A percentile compares a stretch with the other conserved stretches of the same genome.
Conservation (phyloP, 2,113 vertebrate species). For the Nestor notabilis region DNA sequence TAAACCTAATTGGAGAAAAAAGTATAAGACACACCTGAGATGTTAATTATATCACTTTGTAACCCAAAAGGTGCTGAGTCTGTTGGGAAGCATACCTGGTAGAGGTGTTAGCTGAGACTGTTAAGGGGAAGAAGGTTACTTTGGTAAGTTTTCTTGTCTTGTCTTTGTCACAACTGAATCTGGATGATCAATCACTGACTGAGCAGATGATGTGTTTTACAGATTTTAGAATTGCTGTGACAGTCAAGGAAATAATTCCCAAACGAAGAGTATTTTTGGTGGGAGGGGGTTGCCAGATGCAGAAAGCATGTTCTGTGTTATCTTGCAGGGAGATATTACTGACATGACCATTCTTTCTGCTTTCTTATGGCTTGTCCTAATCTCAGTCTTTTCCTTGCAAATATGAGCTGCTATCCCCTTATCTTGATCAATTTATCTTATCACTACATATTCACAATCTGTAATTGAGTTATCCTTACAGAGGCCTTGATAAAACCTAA, state of each 20-base stretch:
- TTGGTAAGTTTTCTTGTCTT: neutral
- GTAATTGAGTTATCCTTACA: neutral
- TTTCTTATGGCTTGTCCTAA: neutral
- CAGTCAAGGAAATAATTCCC: neutral
- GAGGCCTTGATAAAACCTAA: neutral
- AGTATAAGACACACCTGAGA: neutral
- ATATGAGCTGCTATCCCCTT: neutral
- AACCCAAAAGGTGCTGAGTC: neutral
- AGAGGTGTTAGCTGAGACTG: neutral
- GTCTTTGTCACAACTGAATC: neutral
- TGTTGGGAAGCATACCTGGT: neutral
- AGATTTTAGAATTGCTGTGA: neutral
- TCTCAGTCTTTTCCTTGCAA: neutral
- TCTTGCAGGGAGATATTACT: neutral
- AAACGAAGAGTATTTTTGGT: neutral
- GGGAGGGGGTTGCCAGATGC: neutral
- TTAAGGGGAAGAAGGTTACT: accelerated
- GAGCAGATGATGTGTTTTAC: neutral
- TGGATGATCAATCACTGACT: neutral
- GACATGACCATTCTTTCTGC: neutral
- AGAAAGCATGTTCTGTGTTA: neutral
- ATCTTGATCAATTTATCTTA: neutral
- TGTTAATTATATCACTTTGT: neutral
- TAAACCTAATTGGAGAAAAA: neutral
- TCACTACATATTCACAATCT: neutral